Base-by-base conservation (phyloP, 1,140 invertebrate species). In the Panagrolaimus sp. region DNA sequence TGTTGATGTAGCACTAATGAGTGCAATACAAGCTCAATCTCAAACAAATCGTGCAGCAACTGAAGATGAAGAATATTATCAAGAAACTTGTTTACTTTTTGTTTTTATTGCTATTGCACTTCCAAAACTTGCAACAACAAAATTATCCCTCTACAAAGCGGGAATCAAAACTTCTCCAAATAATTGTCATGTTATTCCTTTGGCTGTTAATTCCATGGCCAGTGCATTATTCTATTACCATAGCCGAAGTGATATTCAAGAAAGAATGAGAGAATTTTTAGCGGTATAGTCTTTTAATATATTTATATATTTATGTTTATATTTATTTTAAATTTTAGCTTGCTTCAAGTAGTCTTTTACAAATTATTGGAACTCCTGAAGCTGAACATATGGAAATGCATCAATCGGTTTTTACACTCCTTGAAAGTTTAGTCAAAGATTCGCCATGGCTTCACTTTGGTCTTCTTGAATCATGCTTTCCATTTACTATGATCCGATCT, bases 81-180 rank as follows among this genome's bases (percentile, higher is more conserved):
- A 92, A 14, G 86, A 94, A 27, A 91, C 95, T 1, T 98, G 95
- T 84, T 85, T 98, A 7, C 84, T 98, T 23, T 96, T 99, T 92
- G 96, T 98, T 5, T 98, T 98, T 85, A 91, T 98, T 1, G 96
- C 96, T 0, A 93, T 98, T 38, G 94, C 94, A 0, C 90, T 99
- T 75, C 95, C 96, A 4, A 92, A 93, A 84, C 87, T 98, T n/a
- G 93, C 95, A 0, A 87, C 91, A 65, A 90, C 88, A 74, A 93
- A 96, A 64, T 89, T 88, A 61, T 92, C 92, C 9, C 74, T 79
- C 66, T 84, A 83, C 74, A 87, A 85, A 78, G 91, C 94, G 4
- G 27, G 27, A 5, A 16, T 25, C 20, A 57, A 57, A 78, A 75
- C 70, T n/a, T 66, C 64, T 5, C 44, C 71, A 47, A 99, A 98